Percentiles rank a stretch among this genome's conserved stretches.
Conservation (phyloP, 2,797 vertebrate species). For the Hafferia zeledoni region DNA sequence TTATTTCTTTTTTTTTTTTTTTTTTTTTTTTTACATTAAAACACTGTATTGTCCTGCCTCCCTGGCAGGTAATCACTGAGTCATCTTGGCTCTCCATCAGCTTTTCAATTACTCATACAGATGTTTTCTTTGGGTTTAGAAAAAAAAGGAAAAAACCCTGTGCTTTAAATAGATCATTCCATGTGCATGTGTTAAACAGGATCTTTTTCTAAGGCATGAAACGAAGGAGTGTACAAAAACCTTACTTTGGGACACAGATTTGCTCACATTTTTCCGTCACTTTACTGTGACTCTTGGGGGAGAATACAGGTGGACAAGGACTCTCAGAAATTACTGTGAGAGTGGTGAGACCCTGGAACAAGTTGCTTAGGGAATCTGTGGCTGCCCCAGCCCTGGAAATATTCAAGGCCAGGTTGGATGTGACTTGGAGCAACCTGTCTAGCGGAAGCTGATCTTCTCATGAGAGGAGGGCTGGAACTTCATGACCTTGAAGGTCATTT, state of each 20-base stretch:
- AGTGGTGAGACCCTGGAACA: too few species aligned
- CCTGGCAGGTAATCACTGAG: not conserved
- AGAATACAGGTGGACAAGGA: rapidly evolving
- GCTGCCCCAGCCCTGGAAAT: too few species aligned
- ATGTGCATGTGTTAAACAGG: not conserved
- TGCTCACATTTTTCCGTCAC: not conserved
- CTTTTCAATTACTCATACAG: not conserved
- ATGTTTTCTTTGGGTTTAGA: not conserved
- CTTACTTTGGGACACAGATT: not conserved
- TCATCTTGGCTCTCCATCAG: not conserved
- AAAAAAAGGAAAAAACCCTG: not conserved
- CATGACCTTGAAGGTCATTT: too few species aligned
- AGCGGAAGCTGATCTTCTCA: too few species aligned
- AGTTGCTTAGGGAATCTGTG: too few species aligned
- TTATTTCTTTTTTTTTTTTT: too few species aligned
- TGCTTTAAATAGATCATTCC: not conserved
- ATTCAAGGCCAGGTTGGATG: too few species aligned
- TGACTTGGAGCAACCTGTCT: too few species aligned
- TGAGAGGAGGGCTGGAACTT: too few species aligned
- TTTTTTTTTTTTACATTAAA: not conserved
- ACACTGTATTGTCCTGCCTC: not conserved
- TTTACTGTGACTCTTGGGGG: not conserved
- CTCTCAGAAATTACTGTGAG: too few species aligned
- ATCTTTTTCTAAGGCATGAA: not conserved
- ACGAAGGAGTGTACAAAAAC: not conserved